Percentiles rank a stretch among this genome's conserved stretches.
These are phyloP conservation scores for Chauna torquata DNA, from an alignment of 2,113 vertebrate species.

Conservation along the genomic window DNA sequence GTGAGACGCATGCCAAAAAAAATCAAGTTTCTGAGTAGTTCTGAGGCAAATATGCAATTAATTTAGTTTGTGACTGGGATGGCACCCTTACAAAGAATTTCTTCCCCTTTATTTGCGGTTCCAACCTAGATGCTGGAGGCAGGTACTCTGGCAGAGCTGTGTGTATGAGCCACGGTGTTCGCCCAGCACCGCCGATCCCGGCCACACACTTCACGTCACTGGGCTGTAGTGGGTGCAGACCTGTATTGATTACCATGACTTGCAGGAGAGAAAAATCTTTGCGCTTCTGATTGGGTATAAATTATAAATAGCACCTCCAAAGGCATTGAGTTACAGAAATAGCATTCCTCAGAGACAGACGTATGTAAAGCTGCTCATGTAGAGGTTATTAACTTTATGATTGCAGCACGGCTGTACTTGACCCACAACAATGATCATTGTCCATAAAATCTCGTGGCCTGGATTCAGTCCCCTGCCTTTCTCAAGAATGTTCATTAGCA, in stretches of 20 bases:
- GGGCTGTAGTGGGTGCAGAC: constrained; percentile 73
- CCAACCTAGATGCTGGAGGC: background rate
- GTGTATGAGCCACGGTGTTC: background rate
- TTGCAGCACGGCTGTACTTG: constrained; percentile 81
- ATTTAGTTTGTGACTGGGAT: background rate
- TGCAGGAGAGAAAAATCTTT: constrained; percentile 60
- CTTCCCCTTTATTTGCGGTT: background rate
- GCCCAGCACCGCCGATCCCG: constrained; percentile 11
- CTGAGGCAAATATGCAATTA: background rate
- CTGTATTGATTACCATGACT: constrained; percentile 76
- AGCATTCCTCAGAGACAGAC: constrained; percentile 68
- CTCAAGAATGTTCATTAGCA: constrained; percentile 79
- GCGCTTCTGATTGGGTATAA: constrained; percentile 77
- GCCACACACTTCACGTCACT: constrained; percentile 67
- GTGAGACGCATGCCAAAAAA: fast-evolving
- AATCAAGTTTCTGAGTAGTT: background rate
- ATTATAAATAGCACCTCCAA: constrained; percentile 83
- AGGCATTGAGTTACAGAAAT: constrained; percentile 71
- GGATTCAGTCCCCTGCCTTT: constrained; percentile 43
- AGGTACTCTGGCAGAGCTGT: background rate
- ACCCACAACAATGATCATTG: constrained; percentile 76
- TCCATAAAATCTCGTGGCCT: constrained; percentile 61
- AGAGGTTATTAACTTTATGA: constrained; percentile 84
- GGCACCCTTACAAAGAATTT: background rate
- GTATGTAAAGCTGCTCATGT: constrained; percentile 74